These are phyloP conservation scores for Pelobates fuscus DNA, from an alignment of 2,113 vertebrate genomes.

Conservation along the genomic window DNA sequence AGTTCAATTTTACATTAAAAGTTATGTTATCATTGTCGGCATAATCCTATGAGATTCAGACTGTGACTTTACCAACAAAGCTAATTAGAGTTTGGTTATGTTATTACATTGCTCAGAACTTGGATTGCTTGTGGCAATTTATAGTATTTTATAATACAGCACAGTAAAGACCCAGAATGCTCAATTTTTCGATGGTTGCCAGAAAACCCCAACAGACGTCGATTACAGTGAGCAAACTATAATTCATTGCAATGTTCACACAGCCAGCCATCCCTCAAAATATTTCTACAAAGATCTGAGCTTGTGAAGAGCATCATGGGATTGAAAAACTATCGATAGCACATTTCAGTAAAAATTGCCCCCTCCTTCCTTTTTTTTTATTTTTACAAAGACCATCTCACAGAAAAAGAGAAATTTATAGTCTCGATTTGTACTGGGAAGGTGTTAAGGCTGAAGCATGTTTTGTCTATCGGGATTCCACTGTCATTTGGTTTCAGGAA, in stretches of 20 bases:
- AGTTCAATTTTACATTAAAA: no score
- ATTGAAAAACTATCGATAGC: background rate
- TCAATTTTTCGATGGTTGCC: no score
- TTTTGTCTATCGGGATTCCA: constrained; percentile 33
- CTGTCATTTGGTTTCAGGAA: constrained; percentile 46
- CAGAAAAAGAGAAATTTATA: constrained; percentile 16
- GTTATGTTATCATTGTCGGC: no score
- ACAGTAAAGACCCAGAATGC: no score
- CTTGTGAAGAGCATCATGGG: background rate
- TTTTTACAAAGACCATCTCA: background rate
- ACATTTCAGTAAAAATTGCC: background rate
- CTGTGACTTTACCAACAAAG: no score
- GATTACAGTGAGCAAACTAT: no score
- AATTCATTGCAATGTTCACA: no score
- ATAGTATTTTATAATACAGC: no score
- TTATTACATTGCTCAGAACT: no score
- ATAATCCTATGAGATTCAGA: background rate
- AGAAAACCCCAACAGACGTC: no score
- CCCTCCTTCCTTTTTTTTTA: background rate
- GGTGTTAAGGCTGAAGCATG: constrained; percentile 34
- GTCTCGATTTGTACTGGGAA: constrained; percentile 17
- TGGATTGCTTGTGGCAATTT: no score
- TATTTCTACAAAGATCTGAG: background rate
- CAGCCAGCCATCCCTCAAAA: background rate
- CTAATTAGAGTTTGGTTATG: no score